Evolutionary conservation across 2,888 invertebrate genomes (phyloP), one percentile per base, ranked within the genome.

Genomic region (Kuschelorhynchus macadamiae): DNA sequence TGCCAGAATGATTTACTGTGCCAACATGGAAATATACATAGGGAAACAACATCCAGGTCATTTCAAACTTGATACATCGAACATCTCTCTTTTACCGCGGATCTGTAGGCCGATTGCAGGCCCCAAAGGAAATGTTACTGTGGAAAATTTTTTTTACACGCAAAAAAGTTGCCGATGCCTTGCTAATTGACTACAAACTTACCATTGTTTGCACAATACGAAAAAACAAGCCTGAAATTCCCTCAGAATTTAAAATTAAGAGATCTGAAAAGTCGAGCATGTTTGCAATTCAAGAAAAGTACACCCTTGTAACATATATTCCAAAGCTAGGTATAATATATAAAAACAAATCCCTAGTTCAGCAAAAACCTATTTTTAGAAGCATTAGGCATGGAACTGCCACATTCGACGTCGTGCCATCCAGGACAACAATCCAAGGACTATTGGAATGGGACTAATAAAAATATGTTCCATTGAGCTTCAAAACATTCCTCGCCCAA

Each of bases 141-240:
- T 56, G 44, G 56, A 72, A 32, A 72, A 62, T 52, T 71, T 67
- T 47, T 57, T n/a, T 25, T 25, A 25, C 25, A 5, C 3, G 25
- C 7, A 25, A 25, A 7, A 7, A 3, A 3, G 25, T 25, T 25
- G 25, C 25, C 25, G 25, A 55, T 17, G 46, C 47, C 12, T 50
- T 59, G 14, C 21, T 41, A 36, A 68, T 50, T 12, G 46, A 74
- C 57, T 50, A 72, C 36, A 72, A 72, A 67, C 65, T 73, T 30
- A 76, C 73, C 57, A 64, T 75, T 30, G 66, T 75, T 53, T n/a
- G n/a, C n/a, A n/a, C n/a, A n/a, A n/a, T n/a, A n/a, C n/a, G 72
- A 39, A 76, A 77, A 73, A 75, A 78, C 56, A 79, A 78, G 71
- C 60, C 61, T 32, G 74, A 78, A 59, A 67, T 80, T 50, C 80